Evolutionary conservation across 2,888 invertebrate species (phyloP).

Genomic region (Lasioglossum calceatum): DNA sequence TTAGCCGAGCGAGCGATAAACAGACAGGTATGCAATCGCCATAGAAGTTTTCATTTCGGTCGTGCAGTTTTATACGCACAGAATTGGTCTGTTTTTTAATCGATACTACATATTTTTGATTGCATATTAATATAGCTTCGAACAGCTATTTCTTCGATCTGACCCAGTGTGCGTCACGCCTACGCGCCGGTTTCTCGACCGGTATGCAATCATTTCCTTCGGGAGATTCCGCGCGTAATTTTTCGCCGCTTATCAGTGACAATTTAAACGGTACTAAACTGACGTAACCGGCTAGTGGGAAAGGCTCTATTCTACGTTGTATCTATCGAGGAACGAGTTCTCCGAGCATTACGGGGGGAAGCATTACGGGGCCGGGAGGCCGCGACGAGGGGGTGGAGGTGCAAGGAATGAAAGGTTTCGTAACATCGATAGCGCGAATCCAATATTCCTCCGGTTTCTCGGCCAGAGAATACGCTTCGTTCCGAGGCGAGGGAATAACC

Average conservation of each 20-base stretch:
- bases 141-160: too few relatives aligned
- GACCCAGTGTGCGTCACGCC: not conserved
- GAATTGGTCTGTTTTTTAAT: too few relatives aligned
- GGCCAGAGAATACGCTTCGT: conserved; percentile 25
- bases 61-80: too few relatives aligned
- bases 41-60: too few relatives aligned
- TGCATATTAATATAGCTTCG: too few relatives aligned
- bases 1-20: too few relatives aligned
- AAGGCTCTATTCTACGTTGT: not conserved
- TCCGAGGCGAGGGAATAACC: conserved; percentile 20
- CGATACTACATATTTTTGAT: too few relatives aligned
- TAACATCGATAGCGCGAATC: conserved; percentile 35
- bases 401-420: conserved; percentile 24
- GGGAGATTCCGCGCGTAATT: not conserved
- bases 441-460: conserved; percentile 32
- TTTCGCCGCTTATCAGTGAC: not conserved
- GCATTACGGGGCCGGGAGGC: not conserved
- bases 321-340: not conserved
- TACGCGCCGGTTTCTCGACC: not conserved
- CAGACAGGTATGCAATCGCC: too few relatives aligned
- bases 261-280: not conserved
- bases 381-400: not conserved
- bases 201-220: not conserved
- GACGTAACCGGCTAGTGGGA: not conserved
- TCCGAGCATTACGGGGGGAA: not conserved